phyloP scores from a whole-genome alignment of 1,140 invertebrate genomes.

The Helicoverpa armigera region DNA sequence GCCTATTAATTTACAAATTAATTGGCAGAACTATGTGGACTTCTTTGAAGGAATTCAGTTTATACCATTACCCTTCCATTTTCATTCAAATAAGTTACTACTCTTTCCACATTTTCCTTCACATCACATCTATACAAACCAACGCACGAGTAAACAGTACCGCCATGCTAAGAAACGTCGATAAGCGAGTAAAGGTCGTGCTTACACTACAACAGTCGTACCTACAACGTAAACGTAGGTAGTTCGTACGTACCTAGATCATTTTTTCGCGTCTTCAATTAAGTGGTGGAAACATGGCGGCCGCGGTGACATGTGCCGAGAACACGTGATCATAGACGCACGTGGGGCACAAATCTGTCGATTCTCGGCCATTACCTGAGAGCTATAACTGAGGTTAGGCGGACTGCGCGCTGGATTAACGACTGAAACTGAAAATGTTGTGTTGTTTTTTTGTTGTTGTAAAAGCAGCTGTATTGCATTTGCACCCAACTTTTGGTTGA shows the following conservation, averaged over 20 bases:
- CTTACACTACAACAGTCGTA: neutral
- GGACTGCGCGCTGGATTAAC: neutral
- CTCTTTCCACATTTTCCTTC: neutral
- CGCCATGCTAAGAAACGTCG: neutral
- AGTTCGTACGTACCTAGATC: neutral
- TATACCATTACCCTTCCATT: neutral
- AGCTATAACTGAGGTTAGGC: constrained; percentile 25
- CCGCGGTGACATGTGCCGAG: constrained; percentile 53
- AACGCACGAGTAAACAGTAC: neutral
- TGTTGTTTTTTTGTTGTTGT: neutral
- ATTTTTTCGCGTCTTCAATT: constrained; percentile 34
- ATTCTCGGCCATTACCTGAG: constrained; percentile 45
- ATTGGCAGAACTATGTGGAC: too few species aligned
- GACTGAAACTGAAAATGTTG: neutral
- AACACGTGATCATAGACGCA: constrained; percentile 57
- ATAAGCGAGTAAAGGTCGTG: constrained; percentile 17
- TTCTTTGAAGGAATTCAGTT: neutral
- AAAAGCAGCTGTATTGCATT: too few species aligned
- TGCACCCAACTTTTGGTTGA: neutral
- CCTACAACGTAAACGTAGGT: constrained; percentile 3
- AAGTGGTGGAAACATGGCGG: constrained; percentile 50
- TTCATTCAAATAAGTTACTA: too few species aligned
- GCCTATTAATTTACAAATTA: too few species aligned
- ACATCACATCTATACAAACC: neutral
- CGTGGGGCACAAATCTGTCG: constrained; percentile 56